These are phyloP conservation scores for Cylindroiulus punctatus DNA, from an alignment of 2,888 invertebrate genomes.

Conservation along the genomic window DNA sequence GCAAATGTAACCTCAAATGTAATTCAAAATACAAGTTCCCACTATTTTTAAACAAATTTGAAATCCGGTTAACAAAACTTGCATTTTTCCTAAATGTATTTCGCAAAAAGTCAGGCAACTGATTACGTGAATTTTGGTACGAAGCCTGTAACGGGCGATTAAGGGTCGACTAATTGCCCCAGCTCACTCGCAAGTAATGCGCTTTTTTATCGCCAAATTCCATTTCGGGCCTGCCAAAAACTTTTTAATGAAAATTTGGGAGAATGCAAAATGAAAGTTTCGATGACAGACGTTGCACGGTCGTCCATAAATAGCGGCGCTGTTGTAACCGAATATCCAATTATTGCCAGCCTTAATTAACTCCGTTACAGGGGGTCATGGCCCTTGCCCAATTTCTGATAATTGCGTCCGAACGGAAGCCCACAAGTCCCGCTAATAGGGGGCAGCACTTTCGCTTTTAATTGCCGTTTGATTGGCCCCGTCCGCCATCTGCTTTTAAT, in stretches of 20 bases:
- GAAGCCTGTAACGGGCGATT: no score
- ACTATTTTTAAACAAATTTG: no score
- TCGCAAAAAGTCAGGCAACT: no score
- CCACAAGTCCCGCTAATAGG: background rate
- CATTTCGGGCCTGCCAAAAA: no score
- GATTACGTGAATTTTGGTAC: no score
- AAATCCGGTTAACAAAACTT: no score
- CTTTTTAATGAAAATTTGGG: background rate
- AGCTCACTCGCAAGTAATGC: background rate
- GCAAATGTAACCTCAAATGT: no score
- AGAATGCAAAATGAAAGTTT: background rate
- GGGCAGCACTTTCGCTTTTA: conserved; percentile 5
- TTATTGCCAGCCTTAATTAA: conserved; percentile 22
- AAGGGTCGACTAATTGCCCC: no score
- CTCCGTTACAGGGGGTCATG: conserved; percentile 30
- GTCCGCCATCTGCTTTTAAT: conserved; percentile 21
- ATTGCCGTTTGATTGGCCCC: conserved; percentile 5
- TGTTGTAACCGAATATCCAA: conserved; percentile 13
- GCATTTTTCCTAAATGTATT: no score
- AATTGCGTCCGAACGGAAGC: conserved; percentile 11
- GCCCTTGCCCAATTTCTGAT: background rate
- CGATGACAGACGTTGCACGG: background rate
- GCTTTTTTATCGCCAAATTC: background rate
- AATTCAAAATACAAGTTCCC: no score
- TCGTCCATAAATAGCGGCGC: conserved; percentile 31